Conservation (phyloP, 2,888 invertebrate species). For the Dichetophora obliterata region DNA sequence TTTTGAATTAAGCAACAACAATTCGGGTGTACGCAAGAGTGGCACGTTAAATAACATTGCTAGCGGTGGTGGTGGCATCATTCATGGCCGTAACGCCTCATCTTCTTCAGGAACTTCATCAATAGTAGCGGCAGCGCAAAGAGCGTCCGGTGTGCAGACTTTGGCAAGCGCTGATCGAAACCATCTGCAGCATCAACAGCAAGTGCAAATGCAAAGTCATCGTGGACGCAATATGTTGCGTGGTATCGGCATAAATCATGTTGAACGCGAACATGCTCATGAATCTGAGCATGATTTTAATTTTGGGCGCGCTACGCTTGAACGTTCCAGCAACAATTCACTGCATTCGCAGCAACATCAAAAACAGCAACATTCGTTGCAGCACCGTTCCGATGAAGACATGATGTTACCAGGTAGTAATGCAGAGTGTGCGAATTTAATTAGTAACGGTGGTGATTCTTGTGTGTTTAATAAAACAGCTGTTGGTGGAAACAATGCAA, state of each 20-base stretch:
- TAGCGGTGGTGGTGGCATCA: constrained; percentile 33
- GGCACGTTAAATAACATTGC: constrained; percentile 66
- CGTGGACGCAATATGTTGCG: constrained; percentile 27
- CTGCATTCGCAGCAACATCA: constrained; percentile 48
- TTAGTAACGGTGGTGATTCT: constrained; percentile 54
- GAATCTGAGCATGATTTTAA: constrained; percentile 37
- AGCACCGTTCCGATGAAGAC: constrained; percentile 61
- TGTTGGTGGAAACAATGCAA: constrained; percentile 48
- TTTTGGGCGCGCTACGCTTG: constrained; percentile 45
- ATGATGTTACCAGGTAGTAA: constrained; percentile 59
- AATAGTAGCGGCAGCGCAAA: constrained; percentile 48
- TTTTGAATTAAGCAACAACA: constrained; percentile 60
- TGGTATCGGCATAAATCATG: constrained; percentile 42
- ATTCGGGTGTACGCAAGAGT: constrained; percentile 66
- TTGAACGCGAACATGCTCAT: constrained; percentile 41
- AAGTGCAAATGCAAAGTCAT: constrained; percentile 35
- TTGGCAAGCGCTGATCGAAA: constrained; percentile 46
- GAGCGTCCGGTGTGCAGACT: constrained; percentile 50
- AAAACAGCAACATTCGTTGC: constrained; percentile 44
- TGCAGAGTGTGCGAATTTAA: constrained; percentile 65
- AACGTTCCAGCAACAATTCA: constrained; percentile 52
- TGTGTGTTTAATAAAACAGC: constrained; percentile 25
- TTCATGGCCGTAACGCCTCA: constrained; percentile 25
- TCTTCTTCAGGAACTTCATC: constrained; percentile 49
- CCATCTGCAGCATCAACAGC: constrained; percentile 41